A percentile compares a stretch with the other conserved stretches of the same genome.
These are phyloP conservation scores for Torymus auratus DNA, from an alignment of 2,888 invertebrate species.

Conservation along the genomic window DNA sequence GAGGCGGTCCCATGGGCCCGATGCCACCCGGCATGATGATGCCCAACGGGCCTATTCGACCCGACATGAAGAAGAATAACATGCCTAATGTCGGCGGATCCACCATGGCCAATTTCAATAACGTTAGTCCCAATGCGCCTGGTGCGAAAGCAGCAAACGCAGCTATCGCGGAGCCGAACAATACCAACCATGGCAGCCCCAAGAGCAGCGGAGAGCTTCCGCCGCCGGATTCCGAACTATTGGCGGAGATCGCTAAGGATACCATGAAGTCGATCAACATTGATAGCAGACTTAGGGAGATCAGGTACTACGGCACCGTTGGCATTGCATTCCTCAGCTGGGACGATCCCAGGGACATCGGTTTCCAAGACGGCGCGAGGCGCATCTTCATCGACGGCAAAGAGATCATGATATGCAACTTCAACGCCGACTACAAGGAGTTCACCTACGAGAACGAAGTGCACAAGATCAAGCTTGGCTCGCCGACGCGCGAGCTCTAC, in stretches of 20 bases:
- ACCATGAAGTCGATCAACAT: conserved; percentile 89
- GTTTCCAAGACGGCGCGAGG: conserved; percentile 87
- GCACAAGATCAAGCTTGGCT: conserved; percentile 90
- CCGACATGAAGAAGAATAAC: conserved; percentile 19
- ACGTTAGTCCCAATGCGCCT: not conserved
- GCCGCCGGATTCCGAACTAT: conserved; percentile 74
- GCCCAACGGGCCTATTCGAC: conserved; percentile 46
- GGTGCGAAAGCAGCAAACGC: not conserved
- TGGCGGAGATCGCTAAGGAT: conserved; percentile 81
- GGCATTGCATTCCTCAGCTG: conserved; percentile 91
- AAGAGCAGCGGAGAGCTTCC: conserved; percentile 71
- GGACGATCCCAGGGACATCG: conserved; percentile 91
- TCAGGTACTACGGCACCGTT: conserved; percentile 90
- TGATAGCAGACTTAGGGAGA: conserved; percentile 87
- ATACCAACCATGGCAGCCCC: not conserved
- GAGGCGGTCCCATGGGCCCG: conserved; percentile 66
- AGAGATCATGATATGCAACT: conserved; percentile 80
- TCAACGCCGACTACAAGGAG: conserved; percentile 85
- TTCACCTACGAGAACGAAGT: conserved; percentile 85
- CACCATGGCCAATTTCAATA: not conserved
- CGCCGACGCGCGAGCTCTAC: conserved; percentile 93
- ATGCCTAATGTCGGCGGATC: conserved; percentile 10
- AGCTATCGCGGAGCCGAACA: not conserved
- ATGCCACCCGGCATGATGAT: conserved; percentile 63
- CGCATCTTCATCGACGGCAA: conserved; percentile 87